These are phyloP conservation scores for Drosophila paulistorum DNA, from an alignment of 1,140 invertebrate species.

Conservation along the genomic window DNA sequence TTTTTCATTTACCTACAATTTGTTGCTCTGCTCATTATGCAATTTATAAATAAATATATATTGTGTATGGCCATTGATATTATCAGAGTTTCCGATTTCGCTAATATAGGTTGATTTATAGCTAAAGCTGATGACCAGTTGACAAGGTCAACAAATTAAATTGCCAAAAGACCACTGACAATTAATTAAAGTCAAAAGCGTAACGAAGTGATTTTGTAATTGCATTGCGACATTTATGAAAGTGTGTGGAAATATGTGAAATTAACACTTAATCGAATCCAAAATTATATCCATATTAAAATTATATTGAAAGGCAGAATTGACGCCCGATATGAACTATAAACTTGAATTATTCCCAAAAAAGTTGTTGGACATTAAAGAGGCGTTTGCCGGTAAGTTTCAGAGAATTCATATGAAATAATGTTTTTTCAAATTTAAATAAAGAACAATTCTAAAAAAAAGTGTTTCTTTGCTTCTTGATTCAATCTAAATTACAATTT, in stretches of 20 bases:
- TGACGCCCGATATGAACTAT: too few species aligned
- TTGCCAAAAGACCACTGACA: background rate
- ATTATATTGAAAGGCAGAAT: background rate
- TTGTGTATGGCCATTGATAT: too few species aligned
- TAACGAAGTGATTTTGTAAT: constrained; percentile 1
- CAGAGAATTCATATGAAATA: background rate
- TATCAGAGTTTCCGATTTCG: too few species aligned
- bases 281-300: background rate
- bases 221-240: background rate
- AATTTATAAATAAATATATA: background rate
- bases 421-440: too few species aligned
- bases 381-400: too few species aligned
- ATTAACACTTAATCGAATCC: background rate
- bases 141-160: constrained; percentile 6
- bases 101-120: background rate
- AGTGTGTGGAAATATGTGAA: background rate
- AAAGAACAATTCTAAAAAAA: too few species aligned
- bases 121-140: background rate
- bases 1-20: constrained; percentile 2
- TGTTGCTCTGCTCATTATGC: background rate
- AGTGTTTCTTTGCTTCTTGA: too few species aligned
- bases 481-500: too few species aligned
- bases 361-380: too few species aligned
- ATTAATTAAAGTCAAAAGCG: constrained; percentile 8
- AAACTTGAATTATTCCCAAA: too few species aligned